These are phyloP conservation scores for Potamarius usumacintae DNA, from an alignment of 2,113 vertebrate genomes.

Conservation along the genomic window DNA sequence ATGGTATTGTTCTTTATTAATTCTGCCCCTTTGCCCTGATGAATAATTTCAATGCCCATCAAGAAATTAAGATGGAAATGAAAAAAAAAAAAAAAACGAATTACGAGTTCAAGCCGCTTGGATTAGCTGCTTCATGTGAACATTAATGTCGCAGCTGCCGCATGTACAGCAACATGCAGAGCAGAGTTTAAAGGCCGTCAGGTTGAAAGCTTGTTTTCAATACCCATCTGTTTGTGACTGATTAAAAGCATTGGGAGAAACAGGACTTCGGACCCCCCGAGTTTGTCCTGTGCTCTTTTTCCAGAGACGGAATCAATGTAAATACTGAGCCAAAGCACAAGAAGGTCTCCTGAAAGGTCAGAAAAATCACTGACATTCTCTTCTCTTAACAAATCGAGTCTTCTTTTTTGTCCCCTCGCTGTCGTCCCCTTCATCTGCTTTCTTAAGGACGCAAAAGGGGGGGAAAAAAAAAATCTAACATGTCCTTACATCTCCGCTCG, in stretches of 20 bases:
- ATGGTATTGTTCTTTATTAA: too few relatives aligned
- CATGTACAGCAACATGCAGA: background rate
- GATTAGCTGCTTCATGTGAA: background rate
- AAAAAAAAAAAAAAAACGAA: too few relatives aligned
- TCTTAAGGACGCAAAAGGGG: constrained; percentile 57
- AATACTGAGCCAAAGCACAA: constrained; percentile 29
- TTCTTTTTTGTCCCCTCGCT: background rate
- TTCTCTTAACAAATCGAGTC: constrained; percentile 24
- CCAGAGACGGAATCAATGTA: constrained; percentile 17
- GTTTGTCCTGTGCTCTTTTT: background rate
- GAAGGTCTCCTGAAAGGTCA: background rate
- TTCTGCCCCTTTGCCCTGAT: too few relatives aligned
- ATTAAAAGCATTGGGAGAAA: background rate
- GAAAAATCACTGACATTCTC: constrained; percentile 53
- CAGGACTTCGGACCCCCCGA: background rate
- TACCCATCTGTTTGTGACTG: background rate
- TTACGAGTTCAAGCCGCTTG: background rate
- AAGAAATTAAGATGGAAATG: background rate
- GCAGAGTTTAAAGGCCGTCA: background rate
- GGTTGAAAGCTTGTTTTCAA: background rate
- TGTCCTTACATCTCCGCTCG: constrained; percentile 64
- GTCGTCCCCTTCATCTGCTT: background rate
- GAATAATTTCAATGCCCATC: too few relatives aligned
- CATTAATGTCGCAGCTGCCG: background rate
- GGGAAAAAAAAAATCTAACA: constrained; percentile 63